Percentiles rank a stretch among this genome's conserved stretches.
These are phyloP conservation scores for Gnathonemus longibarbis DNA, from an alignment of 2,113 vertebrate genomes.

Conservation along the genomic window DNA sequence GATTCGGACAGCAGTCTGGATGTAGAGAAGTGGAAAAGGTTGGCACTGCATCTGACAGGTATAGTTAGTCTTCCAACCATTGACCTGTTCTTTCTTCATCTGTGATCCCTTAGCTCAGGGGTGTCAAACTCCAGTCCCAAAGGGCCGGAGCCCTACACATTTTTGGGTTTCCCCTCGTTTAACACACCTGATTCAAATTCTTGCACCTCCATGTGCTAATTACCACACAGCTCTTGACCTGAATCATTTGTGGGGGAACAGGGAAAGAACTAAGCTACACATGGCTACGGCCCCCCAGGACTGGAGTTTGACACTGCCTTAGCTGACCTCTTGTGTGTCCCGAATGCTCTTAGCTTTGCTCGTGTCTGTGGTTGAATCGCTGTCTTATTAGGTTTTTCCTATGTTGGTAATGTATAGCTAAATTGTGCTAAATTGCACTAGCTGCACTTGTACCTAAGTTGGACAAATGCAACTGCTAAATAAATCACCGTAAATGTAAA, in stretches of 20 bases:
- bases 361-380: neutral
- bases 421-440: neutral
- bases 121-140: too few species aligned
- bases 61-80: neutral
- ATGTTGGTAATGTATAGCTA: neutral
- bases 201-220: too few species aligned
- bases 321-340: neutral
- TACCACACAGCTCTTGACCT: too few species aligned
- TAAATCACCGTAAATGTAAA: neutral
- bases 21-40: constrained; percentile 61
- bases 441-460: neutral
- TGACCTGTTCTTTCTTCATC: neutral
- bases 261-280: too few species aligned
- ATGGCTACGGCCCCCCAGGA: too few species aligned
- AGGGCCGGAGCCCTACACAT: too few species aligned
- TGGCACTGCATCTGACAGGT: constrained; percentile 52
- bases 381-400: neutral
- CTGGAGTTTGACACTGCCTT: too few species aligned
- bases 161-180: too few species aligned
- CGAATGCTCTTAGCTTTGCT: neutral
- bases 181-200: too few species aligned
- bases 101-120: neutral
- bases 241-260: too few species aligned
- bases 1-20: constrained; percentile 68
- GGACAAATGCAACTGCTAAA: neutral